These are phyloP conservation scores for Sisor rabdophorus DNA, from an alignment of 2,113 vertebrate species.

Conservation along the genomic window DNA sequence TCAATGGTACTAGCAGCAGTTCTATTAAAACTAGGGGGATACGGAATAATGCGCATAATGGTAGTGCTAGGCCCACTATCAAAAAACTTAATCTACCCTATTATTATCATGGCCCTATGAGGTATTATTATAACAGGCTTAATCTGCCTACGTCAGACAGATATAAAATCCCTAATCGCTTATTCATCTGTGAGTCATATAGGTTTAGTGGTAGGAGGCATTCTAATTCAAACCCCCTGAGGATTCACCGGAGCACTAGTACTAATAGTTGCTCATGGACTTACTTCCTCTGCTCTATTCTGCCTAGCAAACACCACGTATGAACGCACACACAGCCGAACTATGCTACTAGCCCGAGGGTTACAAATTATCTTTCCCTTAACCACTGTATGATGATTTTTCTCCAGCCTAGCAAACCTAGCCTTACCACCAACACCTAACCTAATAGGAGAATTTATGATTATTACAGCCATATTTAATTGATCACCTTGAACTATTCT, in stretches of 20 bases:
- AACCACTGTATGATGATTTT: conserved; percentile 36
- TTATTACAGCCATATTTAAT: conserved; percentile 29
- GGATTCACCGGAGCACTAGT: neutral
- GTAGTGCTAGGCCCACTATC: accelerated
- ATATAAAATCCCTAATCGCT: conserved; percentile 52
- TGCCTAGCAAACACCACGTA: conserved; percentile 49
- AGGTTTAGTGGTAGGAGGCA: neutral
- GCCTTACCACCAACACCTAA: conserved; percentile 20
- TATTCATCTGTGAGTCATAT: conserved; percentile 49
- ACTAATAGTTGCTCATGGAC: conserved; percentile 43
- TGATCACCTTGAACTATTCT: conserved; percentile 21
- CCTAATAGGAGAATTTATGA: conserved; percentile 40
- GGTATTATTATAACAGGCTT: conserved; percentile 21
- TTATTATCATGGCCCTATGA: conserved; percentile 40
- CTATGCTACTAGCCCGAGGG: neutral
- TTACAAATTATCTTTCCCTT: conserved; percentile 22
- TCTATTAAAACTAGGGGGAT: conserved; percentile 44
- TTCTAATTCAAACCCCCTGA: conserved; percentile 40
- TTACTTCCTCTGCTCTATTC: conserved; percentile 42
- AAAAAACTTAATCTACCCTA: conserved; percentile 17
- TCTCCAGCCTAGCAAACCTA: conserved; percentile 29
- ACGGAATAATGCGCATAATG: conserved; percentile 48
- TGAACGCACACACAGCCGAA: conserved; percentile 38
- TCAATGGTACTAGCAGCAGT: conserved; percentile 48
- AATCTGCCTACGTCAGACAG: conserved; percentile 48